Base-by-base conservation (phyloP, 2,797 vertebrate genomes). In the Pangasius sanitwongsei region DNA sequence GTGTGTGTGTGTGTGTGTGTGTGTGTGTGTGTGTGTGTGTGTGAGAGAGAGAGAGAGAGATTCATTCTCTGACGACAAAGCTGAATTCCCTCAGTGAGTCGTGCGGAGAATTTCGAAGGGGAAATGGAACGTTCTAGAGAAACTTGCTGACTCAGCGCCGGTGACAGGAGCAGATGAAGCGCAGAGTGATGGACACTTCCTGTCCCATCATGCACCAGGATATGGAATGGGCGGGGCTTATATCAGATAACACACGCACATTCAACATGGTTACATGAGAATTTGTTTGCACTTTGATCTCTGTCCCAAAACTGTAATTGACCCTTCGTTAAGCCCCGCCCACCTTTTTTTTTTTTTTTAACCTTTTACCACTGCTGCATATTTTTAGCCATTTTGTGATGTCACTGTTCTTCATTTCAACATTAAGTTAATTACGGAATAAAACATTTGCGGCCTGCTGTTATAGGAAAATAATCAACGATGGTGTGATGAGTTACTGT, bases 1-100 rank as follows among this genome's bases (percentile, higher is more conserved):
- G 12, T 50, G 70, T 28, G 11, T 65, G 13, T 69, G 25, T 69
- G 41, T 85, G 83, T 69, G 37, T 78, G 72, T 87, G 86, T 78
- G 69, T 74, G 65, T 78, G 31, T 87, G 74, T 78, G 75, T 78
- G 44, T 55, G 48, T 53, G 50, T 11, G 41, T 1, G 41, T 6
- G 74, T 1, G 69, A 0, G 34, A 2, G 70, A 13, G 70, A 18
- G 6, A 72, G 20, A 74, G 72, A 55, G 28, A 37, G 31, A 37
- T 41, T 23, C 12, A 57, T 13, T 8, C 77, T 55, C 77, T 78
- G 15, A 28, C 4, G 31, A 55, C 41, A 31, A 3, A 50, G 55
- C 80, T 37, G 37, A 44, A 25, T 44, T 41, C 31, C 41, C 55
- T 82, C 53, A 59, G 53, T 59, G 34, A 82, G 18, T 5, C 20